These are phyloP conservation scores for Pedicia rivosa DNA, from an alignment of 2,888 invertebrate species.

Conservation along the genomic window DNA sequence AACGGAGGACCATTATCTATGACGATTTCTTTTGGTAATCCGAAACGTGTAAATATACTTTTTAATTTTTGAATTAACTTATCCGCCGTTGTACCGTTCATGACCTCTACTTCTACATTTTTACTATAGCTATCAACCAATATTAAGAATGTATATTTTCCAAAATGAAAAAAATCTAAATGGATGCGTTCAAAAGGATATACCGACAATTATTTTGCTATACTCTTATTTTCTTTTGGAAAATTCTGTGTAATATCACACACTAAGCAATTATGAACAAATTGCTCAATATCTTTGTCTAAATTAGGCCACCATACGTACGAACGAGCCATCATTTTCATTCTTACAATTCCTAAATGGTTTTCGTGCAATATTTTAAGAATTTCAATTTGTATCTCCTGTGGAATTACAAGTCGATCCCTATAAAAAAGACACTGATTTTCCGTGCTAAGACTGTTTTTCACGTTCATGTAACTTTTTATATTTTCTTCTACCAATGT, in stretches of 20 bases:
- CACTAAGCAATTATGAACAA: background rate
- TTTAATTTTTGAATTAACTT: too few relatives aligned
- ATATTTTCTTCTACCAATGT: too few relatives aligned
- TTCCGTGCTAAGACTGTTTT: background rate
- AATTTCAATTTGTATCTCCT: background rate
- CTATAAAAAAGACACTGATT: background rate
- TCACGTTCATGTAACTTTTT: too few relatives aligned
- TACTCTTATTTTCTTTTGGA: background rate
- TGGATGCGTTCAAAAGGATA: slow-evolving; percentile 7
- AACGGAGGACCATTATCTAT: slow-evolving; percentile 2
- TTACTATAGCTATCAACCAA: slow-evolving; percentile 8
- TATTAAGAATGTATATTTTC: slow-evolving; percentile 3
- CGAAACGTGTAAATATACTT: too few relatives aligned
- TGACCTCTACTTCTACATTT: slow-evolving; percentile 6
- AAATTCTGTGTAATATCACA: too few relatives aligned
- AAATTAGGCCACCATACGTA: slow-evolving; percentile 2
- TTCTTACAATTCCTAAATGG: slow-evolving; percentile 4
- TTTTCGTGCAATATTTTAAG: background rate
- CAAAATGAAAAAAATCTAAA: slow-evolving; percentile 8
- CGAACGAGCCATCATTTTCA: slow-evolving; percentile 1
- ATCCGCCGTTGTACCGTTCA: slow-evolving; percentile 6
- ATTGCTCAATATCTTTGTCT: slow-evolving; percentile 2
- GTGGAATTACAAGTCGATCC: background rate
- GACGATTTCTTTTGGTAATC: background rate
- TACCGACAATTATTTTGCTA: background rate